A percentile compares a stretch with the other conserved stretches of the same genome.
These are phyloP conservation scores for Andrena marginata DNA, from an alignment of 2,888 invertebrate genomes.

Conservation along the genomic window DNA sequence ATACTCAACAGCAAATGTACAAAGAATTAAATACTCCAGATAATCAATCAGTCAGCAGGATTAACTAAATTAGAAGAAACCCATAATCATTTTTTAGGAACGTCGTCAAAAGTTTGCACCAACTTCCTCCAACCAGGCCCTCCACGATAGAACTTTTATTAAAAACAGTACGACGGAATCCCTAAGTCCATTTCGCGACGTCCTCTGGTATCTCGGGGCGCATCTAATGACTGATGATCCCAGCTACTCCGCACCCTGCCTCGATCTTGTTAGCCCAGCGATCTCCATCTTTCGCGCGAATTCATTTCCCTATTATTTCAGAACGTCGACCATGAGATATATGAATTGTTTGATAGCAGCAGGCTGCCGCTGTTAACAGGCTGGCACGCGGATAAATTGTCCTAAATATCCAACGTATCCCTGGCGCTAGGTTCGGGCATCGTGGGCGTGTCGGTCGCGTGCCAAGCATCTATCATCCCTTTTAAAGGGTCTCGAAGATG, in stretches of 20 bases:
- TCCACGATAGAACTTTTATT: slow-evolving; percentile 32
- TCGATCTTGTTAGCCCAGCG: slow-evolving; percentile 64
- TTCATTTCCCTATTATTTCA: slow-evolving; percentile 85
- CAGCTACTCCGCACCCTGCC: slow-evolving; percentile 33
- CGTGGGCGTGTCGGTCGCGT: slow-evolving; percentile 83
- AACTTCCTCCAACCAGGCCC: background rate
- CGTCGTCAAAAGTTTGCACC: background rate
- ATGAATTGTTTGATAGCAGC: slow-evolving; percentile 83
- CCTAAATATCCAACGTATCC: slow-evolving; percentile 65
- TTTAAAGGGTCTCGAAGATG: slow-evolving; percentile 75
- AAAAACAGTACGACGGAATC: slow-evolving; percentile 27
- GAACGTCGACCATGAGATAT: slow-evolving; percentile 83
- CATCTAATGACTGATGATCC: slow-evolving; percentile 63
- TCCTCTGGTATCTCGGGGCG: slow-evolving; percentile 15
- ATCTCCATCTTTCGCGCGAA: slow-evolving; percentile 79
- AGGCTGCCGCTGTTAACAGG: slow-evolving; percentile 44
- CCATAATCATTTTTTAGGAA: background rate
- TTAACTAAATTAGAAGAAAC: background rate
- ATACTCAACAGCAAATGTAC: background rate
- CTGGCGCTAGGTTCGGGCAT: slow-evolving; percentile 39
- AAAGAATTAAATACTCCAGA: too few relatives aligned
- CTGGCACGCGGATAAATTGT: slow-evolving; percentile 72
- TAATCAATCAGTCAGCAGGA: background rate
- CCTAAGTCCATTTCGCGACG: slow-evolving; percentile 50
- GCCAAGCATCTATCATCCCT: slow-evolving; percentile 84